Evolutionary conservation across 2,888 invertebrate species (phyloP).

Genomic region (Scrobipalpa atriplicella): DNA sequence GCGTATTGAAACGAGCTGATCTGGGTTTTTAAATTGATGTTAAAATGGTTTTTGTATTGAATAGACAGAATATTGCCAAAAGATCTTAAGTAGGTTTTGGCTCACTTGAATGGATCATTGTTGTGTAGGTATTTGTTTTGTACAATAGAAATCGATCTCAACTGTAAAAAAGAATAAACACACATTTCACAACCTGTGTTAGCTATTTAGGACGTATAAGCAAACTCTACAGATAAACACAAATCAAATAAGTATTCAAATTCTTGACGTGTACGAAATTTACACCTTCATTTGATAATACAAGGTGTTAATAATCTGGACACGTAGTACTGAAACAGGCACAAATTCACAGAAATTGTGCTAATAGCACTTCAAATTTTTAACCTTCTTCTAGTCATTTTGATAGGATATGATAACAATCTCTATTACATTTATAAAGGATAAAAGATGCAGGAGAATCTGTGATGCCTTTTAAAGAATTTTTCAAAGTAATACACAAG

Average conservation of each 20-base stretch:
- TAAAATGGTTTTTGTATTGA: slow-evolving; percentile 15
- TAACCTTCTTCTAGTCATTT: not conserved
- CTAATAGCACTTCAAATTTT: slow-evolving; percentile 3
- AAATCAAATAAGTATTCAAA: too few relatives aligned
- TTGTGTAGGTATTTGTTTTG: not conserved
- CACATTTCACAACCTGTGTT: too few relatives aligned
- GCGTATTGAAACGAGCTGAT: slow-evolving; percentile 28
- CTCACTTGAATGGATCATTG: not conserved
- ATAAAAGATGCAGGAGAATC: not conserved
- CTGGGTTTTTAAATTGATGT: slow-evolving; percentile 27
- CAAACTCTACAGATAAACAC: too few relatives aligned
- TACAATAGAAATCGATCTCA: not conserved
- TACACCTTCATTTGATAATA: not conserved
- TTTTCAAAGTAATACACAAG: not conserved
- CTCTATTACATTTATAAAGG: too few relatives aligned
- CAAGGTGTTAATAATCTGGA: not conserved
- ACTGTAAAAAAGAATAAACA: not conserved
- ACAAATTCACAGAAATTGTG: slow-evolving; percentile 3
- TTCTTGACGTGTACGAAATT: too few relatives aligned
- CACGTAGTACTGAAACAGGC: not conserved
- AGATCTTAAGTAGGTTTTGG: not conserved
- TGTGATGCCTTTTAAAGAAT: not conserved
- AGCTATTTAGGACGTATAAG: too few relatives aligned
- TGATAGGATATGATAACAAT: not conserved
- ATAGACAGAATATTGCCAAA: not conserved